Evolutionary conservation across 2,888 invertebrate species (phyloP), one percentile per base, ranked within the genome.

Genomic region (Miltochrista miniata): DNA sequence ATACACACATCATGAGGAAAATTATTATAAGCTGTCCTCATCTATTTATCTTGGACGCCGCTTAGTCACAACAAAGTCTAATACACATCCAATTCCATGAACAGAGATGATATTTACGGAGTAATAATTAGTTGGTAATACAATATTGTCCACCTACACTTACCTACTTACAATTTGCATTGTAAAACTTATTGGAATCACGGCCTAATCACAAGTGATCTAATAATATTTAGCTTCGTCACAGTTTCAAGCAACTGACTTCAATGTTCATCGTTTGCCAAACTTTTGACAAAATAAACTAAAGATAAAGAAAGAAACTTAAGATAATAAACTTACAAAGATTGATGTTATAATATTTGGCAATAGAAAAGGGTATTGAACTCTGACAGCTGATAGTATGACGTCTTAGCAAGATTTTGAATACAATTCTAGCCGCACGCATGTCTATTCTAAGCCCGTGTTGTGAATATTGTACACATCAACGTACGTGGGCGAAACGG

Each of bases 401-500:
- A 44, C 24, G 12, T 35, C 4, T 35, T 15, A 24, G 35, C 5
- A n/a, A 34, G 12, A 12, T 24, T 43, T 35, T 7, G 38, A 34
- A 15, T 8, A 34, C 39, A 40, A 47, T 44, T 30, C 31, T 24
- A 31, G 35, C 14, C 12, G 5, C 34, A 10, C 15, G 13, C 11
- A 18, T 45, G n/a, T 40, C 44, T 55, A 63, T 56, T 65, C 65
- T 73, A 74, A 70, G 71, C 71, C 65, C 70, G 71, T 68, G 24
- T 24, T 24, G 29, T 29, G 44, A 44, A 35, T 44, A 11, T 44
- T 35, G 13, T 35, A 24, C 35, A 34, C 42, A 24, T 12, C 62
- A 51, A 44, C 38, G 30, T 53, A 66, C 64, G 75, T 79, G 71
- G 85, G 87, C 79, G 81, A 72, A 70, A 65, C 75, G 86, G 82